phyloP scores from a whole-genome alignment of 2,113 vertebrate species.

The Catharus fuscescens region DNA sequence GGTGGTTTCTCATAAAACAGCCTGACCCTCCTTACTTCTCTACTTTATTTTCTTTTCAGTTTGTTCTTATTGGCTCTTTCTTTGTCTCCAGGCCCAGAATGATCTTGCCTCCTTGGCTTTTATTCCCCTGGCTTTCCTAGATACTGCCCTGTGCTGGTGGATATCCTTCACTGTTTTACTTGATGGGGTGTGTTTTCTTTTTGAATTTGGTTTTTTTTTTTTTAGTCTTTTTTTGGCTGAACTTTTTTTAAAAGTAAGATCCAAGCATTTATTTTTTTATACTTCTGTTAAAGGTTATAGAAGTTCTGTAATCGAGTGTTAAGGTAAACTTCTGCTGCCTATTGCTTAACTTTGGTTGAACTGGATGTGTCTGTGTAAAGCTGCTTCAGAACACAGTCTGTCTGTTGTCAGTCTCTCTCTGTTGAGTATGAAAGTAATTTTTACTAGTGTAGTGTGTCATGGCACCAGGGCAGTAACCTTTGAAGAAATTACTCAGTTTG shows the following conservation, averaged over 20 bases:
- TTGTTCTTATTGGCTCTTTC: slow-evolving; percentile 76
- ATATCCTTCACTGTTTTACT: slow-evolving; percentile 82
- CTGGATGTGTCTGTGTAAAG: not conserved
- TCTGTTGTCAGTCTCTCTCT: not conserved
- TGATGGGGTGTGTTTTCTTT: slow-evolving; percentile 62
- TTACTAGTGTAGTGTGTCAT: not conserved
- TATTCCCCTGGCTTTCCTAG: slow-evolving; percentile 88
- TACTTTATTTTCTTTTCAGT: slow-evolving; percentile 47
- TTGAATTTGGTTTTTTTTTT: not conserved
- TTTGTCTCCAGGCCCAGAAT: slow-evolving; percentile 85
- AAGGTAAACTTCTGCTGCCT: slow-evolving; percentile 31
- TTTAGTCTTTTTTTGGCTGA: not conserved
- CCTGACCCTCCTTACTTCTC: slow-evolving; percentile 19
- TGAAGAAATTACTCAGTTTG: not conserved
- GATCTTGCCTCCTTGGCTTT: slow-evolving; percentile 88
- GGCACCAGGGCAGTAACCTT: not conserved
- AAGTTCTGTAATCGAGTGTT: not conserved
- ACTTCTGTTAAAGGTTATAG: not conserved
- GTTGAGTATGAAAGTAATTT: not conserved
- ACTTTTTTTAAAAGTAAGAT: not conserved
- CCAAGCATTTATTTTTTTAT: slow-evolving; percentile 6
- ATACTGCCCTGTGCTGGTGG: slow-evolving; percentile 89
- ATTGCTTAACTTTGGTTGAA: not conserved
- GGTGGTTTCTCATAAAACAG: not conserved
- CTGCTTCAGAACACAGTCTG: not conserved